Evolutionary conservation across 2,888 invertebrate species (phyloP).

Genomic region (Spodoptera littoralis): DNA sequence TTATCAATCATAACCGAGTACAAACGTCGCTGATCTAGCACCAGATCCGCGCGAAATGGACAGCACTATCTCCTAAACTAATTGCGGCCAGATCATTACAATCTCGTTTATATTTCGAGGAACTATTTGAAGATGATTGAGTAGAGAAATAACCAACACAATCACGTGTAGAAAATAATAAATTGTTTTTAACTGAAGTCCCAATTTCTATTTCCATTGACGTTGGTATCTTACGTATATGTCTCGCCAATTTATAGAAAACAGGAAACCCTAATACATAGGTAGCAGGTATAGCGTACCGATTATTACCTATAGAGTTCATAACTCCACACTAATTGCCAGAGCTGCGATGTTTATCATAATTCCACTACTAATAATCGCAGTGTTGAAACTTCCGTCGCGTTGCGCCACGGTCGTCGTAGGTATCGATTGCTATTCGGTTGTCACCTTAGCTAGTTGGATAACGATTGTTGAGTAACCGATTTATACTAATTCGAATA

Average conservation of each 20-base stretch:
- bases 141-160: too few relatives aligned
- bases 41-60: slow-evolving; percentile 16
- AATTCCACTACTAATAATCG: slow-evolving; percentile 73
- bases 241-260: slow-evolving; percentile 18
- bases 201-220: too few relatives aligned
- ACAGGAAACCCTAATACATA: slow-evolving; percentile 53
- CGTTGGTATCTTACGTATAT: not conserved
- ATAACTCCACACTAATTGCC: slow-evolving; percentile 67
- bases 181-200: too few relatives aligned
- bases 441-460: slow-evolving; percentile 80
- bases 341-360: slow-evolving; percentile 72
- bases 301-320: slow-evolving; percentile 58
- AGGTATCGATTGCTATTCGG: slow-evolving; percentile 75
- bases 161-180: too few relatives aligned
- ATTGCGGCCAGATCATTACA: slow-evolving; percentile 1
- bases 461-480: slow-evolving; percentile 82
- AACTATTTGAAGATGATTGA: not conserved
- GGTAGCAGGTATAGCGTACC: slow-evolving; percentile 43
- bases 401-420: slow-evolving; percentile 74
- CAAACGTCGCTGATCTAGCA: slow-evolving; percentile 36
- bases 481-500: slow-evolving; percentile 59
- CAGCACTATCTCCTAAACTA: slow-evolving; percentile 9
- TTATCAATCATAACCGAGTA: slow-evolving; percentile 76
- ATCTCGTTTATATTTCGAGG: slow-evolving; percentile 4
- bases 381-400: slow-evolving; percentile 82